Base-by-base conservation (phyloP, 2,113 vertebrate species). In the Seriola dumerili region DNA sequence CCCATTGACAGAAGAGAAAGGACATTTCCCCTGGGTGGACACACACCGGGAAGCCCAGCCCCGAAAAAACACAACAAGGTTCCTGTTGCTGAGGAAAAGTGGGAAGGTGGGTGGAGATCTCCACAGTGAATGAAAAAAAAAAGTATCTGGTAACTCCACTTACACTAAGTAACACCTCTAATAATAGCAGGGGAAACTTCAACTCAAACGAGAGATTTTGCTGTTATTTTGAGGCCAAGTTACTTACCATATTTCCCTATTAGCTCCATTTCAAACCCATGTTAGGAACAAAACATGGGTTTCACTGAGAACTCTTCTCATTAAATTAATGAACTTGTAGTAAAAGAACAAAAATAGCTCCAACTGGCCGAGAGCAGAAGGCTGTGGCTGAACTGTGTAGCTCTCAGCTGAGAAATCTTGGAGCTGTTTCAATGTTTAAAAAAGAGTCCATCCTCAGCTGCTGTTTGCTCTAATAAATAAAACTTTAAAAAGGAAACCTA, bases 11-110 rank as follows among this genome's bases (percentile, higher is more conserved):
- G 57, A 50, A 34, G 14, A 76, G 71, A 86, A 76, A 16, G 80
- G 86, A 88, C 89, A 86, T 85, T 93, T 94, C 90, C 92, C 84
- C 57, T 85, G 59, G 44, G 78, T 89, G 29, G 54, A 63, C 21
- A 6, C 16, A 0, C 36, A 38, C 29, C 3, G 8, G 32, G 48
- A 54, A 71, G 42, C 5, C 12, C 25, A 14, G 17, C 65, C 46
- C 34, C 23, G 79, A 94, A 93, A 90, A 68, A 94, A 85, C 75
- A 44, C 65, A 76, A 78, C 73, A 71, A 17, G n/a, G 38, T n/a
- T 73, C 46, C 68, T 85, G 67, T 73, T 88, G 81, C 85, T 78
- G 80, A 89, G 80, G 78, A 78, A 46, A 80, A 80, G 71, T n/a
- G n/a, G 13, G 29, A 21, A 23, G 14, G 16, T 38, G 17, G 11